Evolutionary conservation across 2,888 invertebrate species (phyloP), one percentile per base, ranked within the genome.

Genomic region (Apoda limacodes): DNA sequence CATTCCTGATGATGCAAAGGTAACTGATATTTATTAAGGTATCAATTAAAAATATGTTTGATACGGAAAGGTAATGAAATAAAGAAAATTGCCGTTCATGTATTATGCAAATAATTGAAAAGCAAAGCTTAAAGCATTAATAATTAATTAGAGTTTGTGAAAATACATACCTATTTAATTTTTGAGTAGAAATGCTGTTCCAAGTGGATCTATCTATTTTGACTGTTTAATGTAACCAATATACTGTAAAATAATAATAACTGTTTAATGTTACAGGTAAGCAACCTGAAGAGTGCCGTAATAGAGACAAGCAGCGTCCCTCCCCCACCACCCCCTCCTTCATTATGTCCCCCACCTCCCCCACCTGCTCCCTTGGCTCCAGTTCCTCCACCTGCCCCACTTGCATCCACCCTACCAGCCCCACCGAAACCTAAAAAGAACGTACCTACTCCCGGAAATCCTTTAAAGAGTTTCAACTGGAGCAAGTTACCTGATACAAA

Each of bases 401-500:
- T 69, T 15, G 64, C 68, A 9, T 82, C 85, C 1, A 65, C 68
- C 11, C 82, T 85, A 1, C 75, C 85, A 5, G 83, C 85, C 28
- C 55, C 74, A 1, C 88, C 88, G 36, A 70, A 82, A 26, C 78
- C 83, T 10, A 88, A 88, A 64, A 95, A 94, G 70, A 93, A 95
- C 68, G 92, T 95, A 34, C 98, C 98, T 7, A 92, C 93, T 48
- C 93, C 98, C 0, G 87, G 92, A 4, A 93, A 93, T 66, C 94
- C 96, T 0, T 75, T 98, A 31, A 98, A 98, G 68, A 95, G 95
- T 31, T 95, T 98, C 81, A 98, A 98, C 78, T 98, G 98, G 98
- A 92, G 93, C 29, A 97, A 95, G 62, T 82, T 97, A 37, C 94
- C 96, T 1, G 95, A 96, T 48, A 86, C 89, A 22, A 95, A 95